Evolutionary conservation across 2,888 invertebrate species (phyloP).

Genomic region (Ctena decussata): DNA sequence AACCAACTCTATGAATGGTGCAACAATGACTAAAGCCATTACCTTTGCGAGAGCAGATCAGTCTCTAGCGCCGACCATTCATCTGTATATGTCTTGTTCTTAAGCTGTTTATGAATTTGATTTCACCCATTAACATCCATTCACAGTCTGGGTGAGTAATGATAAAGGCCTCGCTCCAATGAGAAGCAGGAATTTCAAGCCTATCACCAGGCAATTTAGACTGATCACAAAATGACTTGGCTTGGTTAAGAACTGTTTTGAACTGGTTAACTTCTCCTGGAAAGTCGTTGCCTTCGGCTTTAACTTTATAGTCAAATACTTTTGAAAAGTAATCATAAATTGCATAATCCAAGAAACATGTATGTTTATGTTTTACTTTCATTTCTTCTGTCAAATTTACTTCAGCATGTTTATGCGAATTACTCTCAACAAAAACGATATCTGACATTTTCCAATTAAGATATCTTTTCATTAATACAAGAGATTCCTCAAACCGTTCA

Average conservation of each 20-base stretch:
- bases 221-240: conserved; percentile 29
- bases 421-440: conserved; percentile 46
- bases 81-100: conserved; percentile 12
- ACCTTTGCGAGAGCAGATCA: no score
- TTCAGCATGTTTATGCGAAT: conserved; percentile 22
- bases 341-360: conserved; percentile 32
- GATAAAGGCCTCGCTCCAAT: conserved; percentile 18
- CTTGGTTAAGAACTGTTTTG: conserved; percentile 1
- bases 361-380: conserved; percentile 14
- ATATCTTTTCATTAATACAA: conserved; percentile 42
- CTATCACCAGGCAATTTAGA: background rate
- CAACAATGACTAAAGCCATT: no score
- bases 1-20: no score
- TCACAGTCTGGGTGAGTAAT: conserved; percentile 8
- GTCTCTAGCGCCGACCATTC: background rate
- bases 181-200: background rate
- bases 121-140: conserved; percentile 8
- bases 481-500: conserved; percentile 58
- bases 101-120: conserved; percentile 10
- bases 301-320: conserved; percentile 26
- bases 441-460: conserved; percentile 55
- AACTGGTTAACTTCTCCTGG: conserved; percentile 1
- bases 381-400: conserved; percentile 8
- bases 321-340: conserved; percentile 41
- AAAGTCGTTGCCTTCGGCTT: background rate